Conservation (phyloP, 2,113 vertebrate species). For the Hepsetus odoe region DNA sequence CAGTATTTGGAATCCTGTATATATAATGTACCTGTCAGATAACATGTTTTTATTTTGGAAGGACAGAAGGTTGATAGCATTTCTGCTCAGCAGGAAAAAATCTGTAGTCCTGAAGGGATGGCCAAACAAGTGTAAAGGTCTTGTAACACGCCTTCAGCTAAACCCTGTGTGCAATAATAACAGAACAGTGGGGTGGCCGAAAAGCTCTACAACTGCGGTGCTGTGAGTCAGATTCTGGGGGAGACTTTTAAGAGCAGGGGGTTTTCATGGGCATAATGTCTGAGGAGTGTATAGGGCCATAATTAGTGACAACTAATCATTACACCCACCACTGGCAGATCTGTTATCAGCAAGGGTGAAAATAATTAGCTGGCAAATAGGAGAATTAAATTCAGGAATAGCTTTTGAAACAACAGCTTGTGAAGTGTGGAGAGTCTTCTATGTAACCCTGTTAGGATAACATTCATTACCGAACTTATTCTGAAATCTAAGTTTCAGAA, state of each 20-base stretch:
- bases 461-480: neutral
- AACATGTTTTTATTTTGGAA: conserved; percentile 27
- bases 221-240: conserved; percentile 25
- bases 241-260: conserved; percentile 21
- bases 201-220: neutral
- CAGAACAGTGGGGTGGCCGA: neutral
- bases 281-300: neutral
- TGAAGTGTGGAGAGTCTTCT: neutral
- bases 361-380: conserved; percentile 40
- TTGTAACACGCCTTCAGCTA: neutral
- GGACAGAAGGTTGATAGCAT: neutral
- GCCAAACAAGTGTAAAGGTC: conserved; percentile 38
- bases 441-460: neutral
- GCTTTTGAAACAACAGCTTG: conserved; percentile 32
- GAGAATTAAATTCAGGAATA: conserved; percentile 36
- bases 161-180: conserved; percentile 21
- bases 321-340: conserved; percentile 42
- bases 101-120: conserved; percentile 3
- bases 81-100: neutral
- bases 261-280: conserved; percentile 18
- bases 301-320: conserved; percentile 47
- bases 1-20: conserved; percentile 15
- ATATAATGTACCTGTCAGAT: neutral
- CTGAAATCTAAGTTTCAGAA: too few relatives aligned
- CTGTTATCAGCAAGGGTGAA: conserved; percentile 35